Base-by-base conservation (phyloP, 2,113 vertebrate genomes). In the Saguinus imperator region DNA sequence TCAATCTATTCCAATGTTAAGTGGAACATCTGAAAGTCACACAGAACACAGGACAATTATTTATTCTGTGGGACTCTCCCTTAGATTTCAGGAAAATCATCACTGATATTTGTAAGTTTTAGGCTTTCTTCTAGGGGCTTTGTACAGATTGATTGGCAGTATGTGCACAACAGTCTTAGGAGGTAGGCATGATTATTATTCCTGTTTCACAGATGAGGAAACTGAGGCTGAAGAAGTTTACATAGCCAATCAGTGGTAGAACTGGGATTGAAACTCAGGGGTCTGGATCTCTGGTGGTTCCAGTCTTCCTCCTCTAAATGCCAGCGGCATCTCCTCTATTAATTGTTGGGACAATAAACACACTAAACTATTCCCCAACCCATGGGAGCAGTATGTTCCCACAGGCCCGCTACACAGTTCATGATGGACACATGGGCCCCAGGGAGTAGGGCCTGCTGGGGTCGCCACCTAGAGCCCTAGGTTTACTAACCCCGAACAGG, bases 351-450 rank as follows among this genome's bases (percentile, higher is more conserved):
- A 57, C 86, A 55, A 25, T 11, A 23, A 77, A 43, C 61, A 29
- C 32, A 0, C 21, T 25, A 12, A 8, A 2, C 40, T 10, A 23
- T 29, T 12, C 2, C 2, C 25, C 7, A 27, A 1, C 40, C 13
- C 14, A 3, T 3, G 20, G 50, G 29, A 50, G 17, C 43, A 5
- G 29, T 6, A 25, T 1, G 5, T n/a, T 43, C 79, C 80, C 61
- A 3, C 7, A 4, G 25, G 37, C 27, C 43, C 10, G 1, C 1
- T 0, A 23, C 37, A 3, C 68, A 37, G 3, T 10, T 55, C 45
- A 29, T 12, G 61, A 14, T 2, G 32, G 61, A 37, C 27, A 13
- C 37, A 0, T 4, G 1, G 66, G 9, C 66, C 55, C 21, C 11
- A 18, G 37, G 81, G 29, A 20, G 20, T 32, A 1, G 1, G 66